Conservation (phyloP, 2,888 invertebrate genomes). For the Troides aeacus region DNA sequence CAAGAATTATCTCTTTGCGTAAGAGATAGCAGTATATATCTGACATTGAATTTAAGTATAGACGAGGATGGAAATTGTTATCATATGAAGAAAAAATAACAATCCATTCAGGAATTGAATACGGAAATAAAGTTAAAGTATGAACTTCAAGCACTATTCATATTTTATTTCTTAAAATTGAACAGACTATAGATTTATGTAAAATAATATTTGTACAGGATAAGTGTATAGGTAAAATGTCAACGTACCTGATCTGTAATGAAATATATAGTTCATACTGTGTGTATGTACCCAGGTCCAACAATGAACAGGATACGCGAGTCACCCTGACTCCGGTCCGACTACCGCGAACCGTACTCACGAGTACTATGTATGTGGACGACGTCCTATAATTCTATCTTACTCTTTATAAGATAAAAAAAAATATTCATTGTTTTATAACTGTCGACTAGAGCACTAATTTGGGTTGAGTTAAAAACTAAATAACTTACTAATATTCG, state of each 20-base stretch:
- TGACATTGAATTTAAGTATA: slow-evolving; percentile 32
- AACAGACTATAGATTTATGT: too few relatives aligned
- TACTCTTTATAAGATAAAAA: not conserved
- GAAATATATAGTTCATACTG: too few relatives aligned
- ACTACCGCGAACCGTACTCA: slow-evolving; percentile 4
- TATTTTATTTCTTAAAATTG: too few relatives aligned
- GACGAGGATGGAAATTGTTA: not conserved
- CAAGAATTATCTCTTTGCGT: slow-evolving; percentile 34
- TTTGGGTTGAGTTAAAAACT: too few relatives aligned
- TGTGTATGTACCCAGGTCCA: not conserved
- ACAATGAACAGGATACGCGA: slow-evolving; percentile 8
- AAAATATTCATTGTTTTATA: too few relatives aligned
- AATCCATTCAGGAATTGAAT: not conserved
- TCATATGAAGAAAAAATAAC: not conserved
- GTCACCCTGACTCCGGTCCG: not conserved
- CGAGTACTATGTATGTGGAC: not conserved
- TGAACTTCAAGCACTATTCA: too few relatives aligned
- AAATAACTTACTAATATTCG: too few relatives aligned
- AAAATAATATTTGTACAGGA: too few relatives aligned
- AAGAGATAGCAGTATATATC: slow-evolving; percentile 32
- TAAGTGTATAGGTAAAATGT: too few relatives aligned
- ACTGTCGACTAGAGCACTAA: too few relatives aligned
- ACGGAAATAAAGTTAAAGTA: not conserved
- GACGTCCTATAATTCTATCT: not conserved
- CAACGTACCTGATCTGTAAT: too few relatives aligned